Base-by-base conservation (phyloP, 2,888 invertebrate species). In the Hypolimnas misippus region DNA sequence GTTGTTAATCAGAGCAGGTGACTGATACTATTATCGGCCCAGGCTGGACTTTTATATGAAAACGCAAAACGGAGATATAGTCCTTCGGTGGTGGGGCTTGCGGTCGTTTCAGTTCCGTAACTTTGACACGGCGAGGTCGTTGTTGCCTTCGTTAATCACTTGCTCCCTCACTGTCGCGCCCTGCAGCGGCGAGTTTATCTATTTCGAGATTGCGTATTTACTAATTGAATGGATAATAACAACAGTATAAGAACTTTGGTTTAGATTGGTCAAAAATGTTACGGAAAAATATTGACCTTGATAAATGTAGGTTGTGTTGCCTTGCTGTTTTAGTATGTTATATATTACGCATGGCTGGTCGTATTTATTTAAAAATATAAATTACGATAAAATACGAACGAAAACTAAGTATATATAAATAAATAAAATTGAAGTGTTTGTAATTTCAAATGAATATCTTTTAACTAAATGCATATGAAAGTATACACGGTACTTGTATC, bases 101-200 rank as follows among this genome's bases (percentile, higher is more conserved):
- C 85, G 89, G 90, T 88, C 89, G 88, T 77, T 83, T 80, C 70
- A 88, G 91, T 92, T 92, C 91, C 91, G 91, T 89, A 91, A 91
- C 84, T 91, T 90, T 91, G 92, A 92, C 92, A 91, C 84, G 81
- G 81, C 91, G 91, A 91, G 91, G 91, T 91, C 92, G 81, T 76
- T 73, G 68, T 74, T 78, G 83, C 79, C 79, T 76, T 73, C 75
- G 75, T 70, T 74, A 77, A 80, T 85, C 76, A 78, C 80, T 77
- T 76, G 76, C 77, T 75, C 76, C 76, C 69, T 67, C 69, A 65
- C 65, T 65, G 63, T 62, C 52, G 67, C 66, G 73, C 73, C 73
- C 76, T 75, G 68, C 68, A 71, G 74, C 72, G 65, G 33, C 50
- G 10, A 53, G 42, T 50, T 70, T 69, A 65, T 60, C 66, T 70